Evolutionary conservation across 2,113 vertebrate genomes (phyloP), one percentile per base, ranked within the genome.

Genomic region (Embiotoca jacksoni): DNA sequence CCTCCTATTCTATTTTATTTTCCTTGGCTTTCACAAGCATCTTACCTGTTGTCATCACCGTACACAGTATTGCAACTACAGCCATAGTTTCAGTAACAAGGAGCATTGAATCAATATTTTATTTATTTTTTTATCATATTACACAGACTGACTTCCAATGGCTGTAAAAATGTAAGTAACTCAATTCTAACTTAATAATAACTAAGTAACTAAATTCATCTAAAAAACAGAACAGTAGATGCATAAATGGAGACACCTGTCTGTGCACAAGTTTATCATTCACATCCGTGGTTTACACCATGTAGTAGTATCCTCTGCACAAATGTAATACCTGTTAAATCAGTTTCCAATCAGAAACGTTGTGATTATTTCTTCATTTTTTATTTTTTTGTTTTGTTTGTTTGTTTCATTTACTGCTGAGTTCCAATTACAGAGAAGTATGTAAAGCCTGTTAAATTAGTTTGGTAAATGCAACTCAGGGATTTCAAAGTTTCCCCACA

Each of bases 401-500:
- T 67, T 72, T 66, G 66, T 80, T 81, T 76, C 56, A 82, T 86
- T 87, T 77, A 86, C 66, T 83, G 72, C 78, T 80, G 59, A 83
- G 83, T 87, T 83, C 84, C 86, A 88, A 90, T 90, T 88, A 90
- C 75, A 32, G 49, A 53, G 81, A 82, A 82, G 85, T 82, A 83
- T 78, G 75, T 82, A 81, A 81, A 89, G 61, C 57, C 80, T 23
- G 62, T 84, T 88, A 83, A 91, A 82, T 84, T 62, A 85, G 80
- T 87, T 90, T 60, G 49, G 55, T 81, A 82, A 92, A 86, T 85
- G 88, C 83, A 89, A 86, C 82, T 84, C 75, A 74, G 82, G 81
- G 82, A 84, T 88, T 91, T 90, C 71, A 90, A 84, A 86, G 81
- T 89, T 90, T 84, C 80, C 67, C 88, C 79, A 78, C 85, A 80